Conservation (phyloP, 2,113 vertebrate genomes). For the Poicephalus meyeri region DNA sequence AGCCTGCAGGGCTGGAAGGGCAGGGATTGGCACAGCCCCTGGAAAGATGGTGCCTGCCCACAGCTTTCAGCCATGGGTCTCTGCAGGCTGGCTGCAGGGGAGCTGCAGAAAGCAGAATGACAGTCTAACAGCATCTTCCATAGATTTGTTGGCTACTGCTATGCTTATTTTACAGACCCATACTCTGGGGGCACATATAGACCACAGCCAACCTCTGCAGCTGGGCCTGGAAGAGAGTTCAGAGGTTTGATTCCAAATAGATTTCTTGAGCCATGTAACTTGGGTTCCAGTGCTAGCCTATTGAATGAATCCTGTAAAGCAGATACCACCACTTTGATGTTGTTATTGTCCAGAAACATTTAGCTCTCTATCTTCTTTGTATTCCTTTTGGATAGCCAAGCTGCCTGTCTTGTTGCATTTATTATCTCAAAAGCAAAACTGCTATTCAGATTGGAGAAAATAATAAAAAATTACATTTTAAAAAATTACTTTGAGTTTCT, state of each 20-base stretch:
- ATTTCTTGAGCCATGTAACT: not conserved
- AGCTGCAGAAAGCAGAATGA: not conserved
- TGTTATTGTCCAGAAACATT: not conserved
- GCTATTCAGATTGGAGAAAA: not conserved
- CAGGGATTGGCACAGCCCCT: accelerated
- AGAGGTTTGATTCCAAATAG: not conserved
- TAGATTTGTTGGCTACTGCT: not conserved
- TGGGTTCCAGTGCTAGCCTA: not conserved
- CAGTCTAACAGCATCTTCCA: too few relatives aligned
- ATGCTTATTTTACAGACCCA: not conserved
- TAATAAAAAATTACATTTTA: not conserved
- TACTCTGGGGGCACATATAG: not conserved
- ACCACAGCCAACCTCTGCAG: not conserved
- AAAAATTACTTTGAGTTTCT: not conserved
- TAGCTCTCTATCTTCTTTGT: not conserved
- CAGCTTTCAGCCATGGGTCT: not conserved
- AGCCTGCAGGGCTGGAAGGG: not conserved
- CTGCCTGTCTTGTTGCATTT: not conserved
- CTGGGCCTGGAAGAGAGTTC: not conserved
- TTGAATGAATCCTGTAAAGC: not conserved
- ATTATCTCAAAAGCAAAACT: not conserved
- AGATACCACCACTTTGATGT: not conserved
- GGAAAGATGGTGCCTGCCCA: not conserved
- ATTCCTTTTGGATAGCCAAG: not conserved
- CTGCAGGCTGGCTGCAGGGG: not conserved